A percentile compares a stretch with the other conserved stretches of the same genome.
Evolutionary conservation across 2,888 invertebrate genomes (phyloP).

Genomic region (Lepidochitona cinerea): DNA sequence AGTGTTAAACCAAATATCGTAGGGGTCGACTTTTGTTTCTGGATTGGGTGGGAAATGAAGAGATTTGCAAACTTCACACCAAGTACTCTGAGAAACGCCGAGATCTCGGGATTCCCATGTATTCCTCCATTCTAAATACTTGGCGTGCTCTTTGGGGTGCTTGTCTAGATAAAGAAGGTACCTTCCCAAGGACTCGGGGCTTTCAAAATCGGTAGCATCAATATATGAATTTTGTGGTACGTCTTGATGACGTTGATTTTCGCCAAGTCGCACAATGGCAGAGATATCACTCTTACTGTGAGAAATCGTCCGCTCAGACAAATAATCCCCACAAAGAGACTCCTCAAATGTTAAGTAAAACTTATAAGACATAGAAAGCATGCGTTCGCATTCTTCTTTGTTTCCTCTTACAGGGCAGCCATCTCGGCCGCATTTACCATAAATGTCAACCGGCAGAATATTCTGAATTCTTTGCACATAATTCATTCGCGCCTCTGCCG

Average conservation of each 20-base stretch:
- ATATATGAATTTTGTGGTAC: not conserved
- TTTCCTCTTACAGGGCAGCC: slow-evolving; percentile 75
- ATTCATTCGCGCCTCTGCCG: slow-evolving; percentile 87
- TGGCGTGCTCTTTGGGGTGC: not conserved
- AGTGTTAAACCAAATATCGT: not conserved
- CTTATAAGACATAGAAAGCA: slow-evolving; percentile 10
- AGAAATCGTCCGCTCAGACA: slow-evolving; percentile 20
- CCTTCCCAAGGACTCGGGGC: not conserved
- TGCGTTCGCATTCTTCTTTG: slow-evolving; percentile 54
- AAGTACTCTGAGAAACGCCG: not conserved
- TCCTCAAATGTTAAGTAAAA: slow-evolving; percentile 26
- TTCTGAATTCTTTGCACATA: slow-evolving; percentile 87
- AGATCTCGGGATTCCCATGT: not conserved
- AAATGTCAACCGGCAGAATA: slow-evolving; percentile 85
- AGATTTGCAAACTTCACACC: not conserved
- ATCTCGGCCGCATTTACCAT: slow-evolving; percentile 88
- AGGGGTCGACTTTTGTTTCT: not conserved
- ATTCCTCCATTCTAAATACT: not conserved
- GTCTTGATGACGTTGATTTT: not conserved
- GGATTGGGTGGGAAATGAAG: not conserved
- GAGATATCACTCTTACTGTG: not conserved
- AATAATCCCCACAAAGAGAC: slow-evolving; percentile 14
- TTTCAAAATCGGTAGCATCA: not conserved
- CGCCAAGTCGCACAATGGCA: not conserved
- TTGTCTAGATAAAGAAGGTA: not conserved